Evolutionary conservation across 2,888 invertebrate species (phyloP), one percentile per base, ranked within the genome.

Genomic region (Meta bourneti): DNA sequence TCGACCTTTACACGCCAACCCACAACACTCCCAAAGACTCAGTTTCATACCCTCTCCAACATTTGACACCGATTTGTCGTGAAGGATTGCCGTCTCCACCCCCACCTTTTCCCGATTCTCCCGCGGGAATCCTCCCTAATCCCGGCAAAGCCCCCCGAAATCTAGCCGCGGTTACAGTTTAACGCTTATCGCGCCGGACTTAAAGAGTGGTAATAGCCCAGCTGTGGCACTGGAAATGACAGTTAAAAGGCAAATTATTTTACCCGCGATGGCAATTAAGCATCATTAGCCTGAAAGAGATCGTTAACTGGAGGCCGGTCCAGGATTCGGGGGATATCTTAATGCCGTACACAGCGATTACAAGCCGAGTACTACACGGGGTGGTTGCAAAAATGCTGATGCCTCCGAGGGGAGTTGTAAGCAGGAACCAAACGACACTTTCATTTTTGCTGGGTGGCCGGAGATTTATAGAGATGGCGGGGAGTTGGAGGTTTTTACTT

Each of bases 211-310:
- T 69, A 81, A 81, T 88, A 75, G 19, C 19, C 74, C 70, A 81
- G 52, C 70, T 88, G 72, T 69, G 75, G 19, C 54, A 8, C 74
- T 88, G 88, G 69, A 74, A 81, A 88, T 81, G 88, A 81, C 87
- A 87, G 87, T 79, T 87, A 87, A 70, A 61, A 80, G 87, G 89
- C 89, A 89, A 89, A 89, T 89, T 89, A 89, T 83, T 89, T 89
- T 78, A 79, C 83, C 83, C 83, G 51, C 34, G 78, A n/a, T n/a
- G 83, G 80, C 83, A 89, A 89, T 89, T 89, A 89, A 78, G 83
- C 89, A 48, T 78, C 89, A 89, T 89, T 89, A 88, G 75, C 48
- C 69, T 11, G 81, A 79, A 87, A 78, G 72, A 74, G 81, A 88
- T 88, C 88, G 74, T 81, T 88, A 88, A 81, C 74, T 74, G 88